Percentiles rank a stretch among this genome's conserved stretches.
Evolutionary conservation across 2,113 vertebrate genomes (phyloP).

Genomic region (Castor canadensis): DNA sequence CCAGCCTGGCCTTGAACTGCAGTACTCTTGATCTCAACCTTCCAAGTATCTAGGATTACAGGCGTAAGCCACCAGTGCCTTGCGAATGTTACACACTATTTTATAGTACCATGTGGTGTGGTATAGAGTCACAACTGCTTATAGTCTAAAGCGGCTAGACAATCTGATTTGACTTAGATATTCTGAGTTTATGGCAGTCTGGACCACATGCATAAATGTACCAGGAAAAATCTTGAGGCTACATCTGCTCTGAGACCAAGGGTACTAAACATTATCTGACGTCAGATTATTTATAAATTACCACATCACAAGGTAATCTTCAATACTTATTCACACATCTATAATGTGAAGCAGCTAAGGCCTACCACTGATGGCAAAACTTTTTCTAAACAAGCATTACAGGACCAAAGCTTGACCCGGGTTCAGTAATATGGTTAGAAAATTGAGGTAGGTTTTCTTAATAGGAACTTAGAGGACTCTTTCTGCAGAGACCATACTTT

Average conservation of each 20-base stretch:
- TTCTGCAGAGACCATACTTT: slow-evolving; percentile 11
- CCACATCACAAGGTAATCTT: slow-evolving; percentile 28
- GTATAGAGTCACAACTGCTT: not conserved
- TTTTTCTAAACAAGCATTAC: not conserved
- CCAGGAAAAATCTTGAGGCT: slow-evolving; percentile 33
- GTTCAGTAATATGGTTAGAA: slow-evolving; percentile 19
- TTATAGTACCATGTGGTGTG: not conserved
- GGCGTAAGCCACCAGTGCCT: too few species aligned
- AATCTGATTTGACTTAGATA: slow-evolving; percentile 17
- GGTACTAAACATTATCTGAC: not conserved
- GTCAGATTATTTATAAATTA: slow-evolving; percentile 44
- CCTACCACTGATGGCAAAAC: slow-evolving; percentile 8
- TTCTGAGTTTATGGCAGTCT: not conserved
- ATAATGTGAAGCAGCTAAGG: not conserved
- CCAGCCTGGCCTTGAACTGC: too few species aligned
- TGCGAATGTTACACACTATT: slow-evolving; percentile 32
- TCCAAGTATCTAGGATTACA: too few species aligned
- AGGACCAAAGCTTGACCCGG: not conserved
- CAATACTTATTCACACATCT: not conserved
- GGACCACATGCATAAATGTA: not conserved
- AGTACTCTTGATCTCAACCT: too few species aligned
- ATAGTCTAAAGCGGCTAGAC: not conserved
- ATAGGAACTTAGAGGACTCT: not conserved
- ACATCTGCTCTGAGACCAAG: not conserved
- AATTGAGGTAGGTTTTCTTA: not conserved